Evolutionary conservation across 2,888 invertebrate species (phyloP).

Genomic region (Melipona beecheii): DNA sequence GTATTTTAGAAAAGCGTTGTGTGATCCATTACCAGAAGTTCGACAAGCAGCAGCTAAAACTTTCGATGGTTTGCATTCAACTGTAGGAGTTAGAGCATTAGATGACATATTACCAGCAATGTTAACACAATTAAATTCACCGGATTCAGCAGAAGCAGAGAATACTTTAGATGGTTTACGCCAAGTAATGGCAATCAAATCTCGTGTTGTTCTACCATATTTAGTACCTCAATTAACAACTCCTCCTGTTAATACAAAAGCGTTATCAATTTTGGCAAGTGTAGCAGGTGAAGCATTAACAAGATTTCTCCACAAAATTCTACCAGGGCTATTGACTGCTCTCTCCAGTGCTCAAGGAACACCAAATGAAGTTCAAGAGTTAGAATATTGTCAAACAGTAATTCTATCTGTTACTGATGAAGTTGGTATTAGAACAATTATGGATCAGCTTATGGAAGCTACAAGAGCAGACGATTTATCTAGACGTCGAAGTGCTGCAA

Average conservation of each 20-base stretch:
- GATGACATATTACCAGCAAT: constrained; percentile 98
- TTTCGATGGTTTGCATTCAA: constrained; percentile 97
- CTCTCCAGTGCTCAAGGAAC: constrained; percentile 89
- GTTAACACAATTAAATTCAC: constrained; percentile 92
- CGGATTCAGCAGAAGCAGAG: constrained; percentile 92
- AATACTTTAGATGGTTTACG: constrained; percentile 97
- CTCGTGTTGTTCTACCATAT: constrained; percentile 97
- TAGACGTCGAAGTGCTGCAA: constrained; percentile 92
- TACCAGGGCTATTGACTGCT: constrained; percentile 94
- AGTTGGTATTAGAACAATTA: constrained; percentile 93
- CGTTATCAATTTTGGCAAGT: constrained; percentile 95
- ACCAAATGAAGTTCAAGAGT: constrained; percentile 89
- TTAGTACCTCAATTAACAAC: constrained; percentile 97
- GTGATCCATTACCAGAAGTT: constrained; percentile 96
- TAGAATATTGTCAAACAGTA: constrained; percentile 96
- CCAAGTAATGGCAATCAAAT: constrained; percentile 98
- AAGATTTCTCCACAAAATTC: constrained; percentile 94
- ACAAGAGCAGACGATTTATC: constrained; percentile 88
- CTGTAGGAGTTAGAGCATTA: constrained; percentile 96
- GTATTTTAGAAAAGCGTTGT: constrained; percentile 90
- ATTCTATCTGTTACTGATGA: constrained; percentile 96
- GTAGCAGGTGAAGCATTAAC: constrained; percentile 97
- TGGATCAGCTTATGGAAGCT: constrained; percentile 93
- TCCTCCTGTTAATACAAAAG: constrained; percentile 95
- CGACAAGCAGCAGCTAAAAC: constrained; percentile 98